Evolutionary conservation across 2,888 invertebrate genomes (phyloP).

Genomic region (Anticlea derivata): DNA sequence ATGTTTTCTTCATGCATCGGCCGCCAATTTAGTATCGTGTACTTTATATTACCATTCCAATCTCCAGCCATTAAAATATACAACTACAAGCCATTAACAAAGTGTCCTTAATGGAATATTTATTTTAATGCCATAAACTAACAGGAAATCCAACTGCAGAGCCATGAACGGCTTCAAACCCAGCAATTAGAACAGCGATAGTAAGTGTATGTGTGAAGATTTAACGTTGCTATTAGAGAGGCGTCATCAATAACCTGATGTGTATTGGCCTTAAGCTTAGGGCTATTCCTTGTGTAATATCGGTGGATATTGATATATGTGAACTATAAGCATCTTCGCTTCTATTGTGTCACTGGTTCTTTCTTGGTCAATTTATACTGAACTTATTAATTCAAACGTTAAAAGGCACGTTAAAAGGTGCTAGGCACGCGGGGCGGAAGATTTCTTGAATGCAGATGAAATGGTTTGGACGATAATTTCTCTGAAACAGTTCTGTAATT

Average conservation of each 20-base stretch:
- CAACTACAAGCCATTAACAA: conserved; percentile 7
- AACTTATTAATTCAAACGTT: too few relatives aligned
- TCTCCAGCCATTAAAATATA: conserved; percentile 9
- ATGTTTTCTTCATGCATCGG: too few relatives aligned
- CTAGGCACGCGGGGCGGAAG: too few relatives aligned
- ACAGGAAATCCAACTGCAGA: conserved; percentile 24
- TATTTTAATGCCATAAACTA: conserved; percentile 26
- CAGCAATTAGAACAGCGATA: conserved; percentile 38
- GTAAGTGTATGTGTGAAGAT: conserved; percentile 29
- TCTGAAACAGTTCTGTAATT: too few relatives aligned
- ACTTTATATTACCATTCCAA: not conserved
- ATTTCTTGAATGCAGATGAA: too few relatives aligned
- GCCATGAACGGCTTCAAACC: conserved; percentile 21
- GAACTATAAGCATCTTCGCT: too few relatives aligned
- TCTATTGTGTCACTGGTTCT: too few relatives aligned
- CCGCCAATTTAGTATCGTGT: not conserved
- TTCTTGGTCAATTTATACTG: too few relatives aligned
- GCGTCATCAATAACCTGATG: conserved; percentile 30
- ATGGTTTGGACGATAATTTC: too few relatives aligned
- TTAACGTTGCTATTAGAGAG: conserved; percentile 36
- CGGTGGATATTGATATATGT: too few relatives aligned
- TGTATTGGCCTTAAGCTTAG: conserved; percentile 14
- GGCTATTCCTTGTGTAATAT: conserved; percentile 1
- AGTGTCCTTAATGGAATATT: conserved; percentile 12
- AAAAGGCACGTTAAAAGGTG: too few relatives aligned